phyloP scores from a whole-genome alignment of 2,113 vertebrate species.

The Aldabrachelys gigantea region DNA sequence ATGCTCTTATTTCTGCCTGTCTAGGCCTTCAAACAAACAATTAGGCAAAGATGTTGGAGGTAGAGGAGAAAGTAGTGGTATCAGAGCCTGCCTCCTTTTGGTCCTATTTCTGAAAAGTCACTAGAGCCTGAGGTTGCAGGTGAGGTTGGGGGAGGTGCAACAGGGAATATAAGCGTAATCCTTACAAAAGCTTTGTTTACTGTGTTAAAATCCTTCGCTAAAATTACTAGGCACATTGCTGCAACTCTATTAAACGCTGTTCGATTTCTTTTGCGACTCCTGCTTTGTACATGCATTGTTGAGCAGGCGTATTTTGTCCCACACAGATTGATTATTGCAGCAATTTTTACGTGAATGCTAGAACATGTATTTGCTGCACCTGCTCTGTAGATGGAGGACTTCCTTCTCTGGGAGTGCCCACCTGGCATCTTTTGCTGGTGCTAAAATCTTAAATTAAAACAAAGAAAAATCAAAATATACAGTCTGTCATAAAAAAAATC shows the following conservation, averaged over 20 bases:
- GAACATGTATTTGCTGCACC: not conserved
- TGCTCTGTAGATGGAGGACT: not conserved
- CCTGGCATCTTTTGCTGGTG: not conserved
- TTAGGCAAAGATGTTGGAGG: not conserved
- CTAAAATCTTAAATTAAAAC: not conserved
- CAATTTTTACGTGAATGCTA: not conserved
- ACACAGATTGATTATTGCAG: not conserved
- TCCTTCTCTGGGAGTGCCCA: not conserved
- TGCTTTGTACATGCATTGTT: not conserved
- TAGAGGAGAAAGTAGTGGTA: not conserved
- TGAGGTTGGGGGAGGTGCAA: not conserved
- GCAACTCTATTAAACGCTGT: not conserved
- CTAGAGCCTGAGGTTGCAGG: not conserved
- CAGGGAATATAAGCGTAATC: not conserved
- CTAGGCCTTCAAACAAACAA: not conserved
- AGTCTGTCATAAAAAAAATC: not conserved
- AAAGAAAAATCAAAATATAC: not conserved
- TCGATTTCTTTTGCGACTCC: conserved; percentile 8
- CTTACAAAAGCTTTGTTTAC: not conserved
- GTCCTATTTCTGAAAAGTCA: not conserved
- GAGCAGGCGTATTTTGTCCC: conserved; percentile 35
- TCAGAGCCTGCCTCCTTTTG: not conserved
- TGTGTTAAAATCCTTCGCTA: not conserved
- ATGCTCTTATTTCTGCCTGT: not conserved
- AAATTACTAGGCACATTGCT: conserved; percentile 10